Percentiles rank a stretch among this genome's conserved stretches.
These are phyloP conservation scores for Limnephilus lunatus DNA, from an alignment of 2,888 invertebrate genomes.

Conservation along the genomic window DNA sequence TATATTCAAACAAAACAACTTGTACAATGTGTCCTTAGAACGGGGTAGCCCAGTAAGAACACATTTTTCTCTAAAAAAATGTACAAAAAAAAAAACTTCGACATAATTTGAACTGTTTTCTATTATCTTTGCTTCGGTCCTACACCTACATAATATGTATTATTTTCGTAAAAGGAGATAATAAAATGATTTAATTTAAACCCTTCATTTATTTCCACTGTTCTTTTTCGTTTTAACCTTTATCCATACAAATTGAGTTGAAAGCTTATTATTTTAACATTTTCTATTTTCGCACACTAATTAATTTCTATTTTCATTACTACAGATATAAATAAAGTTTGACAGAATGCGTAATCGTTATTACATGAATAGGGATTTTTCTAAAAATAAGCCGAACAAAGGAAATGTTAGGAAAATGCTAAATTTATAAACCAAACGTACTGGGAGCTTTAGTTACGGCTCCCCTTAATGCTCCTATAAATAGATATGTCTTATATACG, in stretches of 20 bases:
- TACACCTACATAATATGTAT: background rate
- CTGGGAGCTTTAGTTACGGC: too few species aligned
- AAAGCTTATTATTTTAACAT: background rate
- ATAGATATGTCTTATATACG: background rate
- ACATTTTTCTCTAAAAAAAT: too few species aligned
- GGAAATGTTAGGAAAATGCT: background rate
- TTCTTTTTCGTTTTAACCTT: background rate
- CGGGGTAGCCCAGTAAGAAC: too few species aligned
- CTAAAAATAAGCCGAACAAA: background rate
- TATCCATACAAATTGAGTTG: background rate
- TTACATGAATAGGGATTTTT: background rate
- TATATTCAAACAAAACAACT: too few species aligned
- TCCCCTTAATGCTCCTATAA: too few species aligned
- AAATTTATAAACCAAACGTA: background rate
- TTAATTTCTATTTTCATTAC: background rate
- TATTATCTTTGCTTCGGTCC: background rate
- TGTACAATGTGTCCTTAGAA: too few species aligned
- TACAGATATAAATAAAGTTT: background rate
- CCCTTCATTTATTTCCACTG: background rate
- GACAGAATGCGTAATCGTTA: background rate
- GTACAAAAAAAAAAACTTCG: too few species aligned
- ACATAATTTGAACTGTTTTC: background rate
- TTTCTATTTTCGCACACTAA: background rate
- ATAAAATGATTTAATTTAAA: background rate
- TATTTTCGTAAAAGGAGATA: background rate